Evolutionary conservation across 2,113 vertebrate genomes (phyloP).

Genomic region (Tylochromis polylepis): DNA sequence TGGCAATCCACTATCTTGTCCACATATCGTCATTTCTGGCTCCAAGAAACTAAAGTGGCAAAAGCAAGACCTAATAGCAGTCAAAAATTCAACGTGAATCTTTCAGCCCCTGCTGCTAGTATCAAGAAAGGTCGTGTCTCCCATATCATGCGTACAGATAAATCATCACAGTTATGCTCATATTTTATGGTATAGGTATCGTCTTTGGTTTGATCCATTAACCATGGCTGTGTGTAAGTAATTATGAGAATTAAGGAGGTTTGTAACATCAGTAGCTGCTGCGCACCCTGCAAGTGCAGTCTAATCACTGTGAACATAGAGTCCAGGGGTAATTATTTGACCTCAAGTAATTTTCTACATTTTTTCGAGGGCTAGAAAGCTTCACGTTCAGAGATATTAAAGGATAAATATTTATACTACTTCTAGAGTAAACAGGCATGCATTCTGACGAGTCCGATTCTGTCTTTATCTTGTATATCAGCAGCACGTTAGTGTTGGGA

Average conservation of each 20-base stretch:
- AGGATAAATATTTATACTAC: accelerated
- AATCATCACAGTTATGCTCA: neutral
- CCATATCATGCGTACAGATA: neutral
- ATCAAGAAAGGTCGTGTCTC: neutral
- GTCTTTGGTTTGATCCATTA: neutral
- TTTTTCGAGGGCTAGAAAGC: neutral
- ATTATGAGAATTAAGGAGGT: neutral
- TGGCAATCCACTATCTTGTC: neutral
- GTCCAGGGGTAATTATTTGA: neutral
- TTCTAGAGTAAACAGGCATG: neutral
- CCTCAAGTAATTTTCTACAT: neutral
- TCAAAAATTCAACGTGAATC: accelerated
- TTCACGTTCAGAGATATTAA: neutral
- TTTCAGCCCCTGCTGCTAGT: neutral
- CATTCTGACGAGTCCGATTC: neutral
- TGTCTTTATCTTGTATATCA: neutral
- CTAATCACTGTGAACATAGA: neutral
- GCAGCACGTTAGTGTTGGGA: neutral
- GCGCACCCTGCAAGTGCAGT: neutral
- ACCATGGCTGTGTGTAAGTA: neutral
- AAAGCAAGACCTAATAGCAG: accelerated
- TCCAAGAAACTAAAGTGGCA: neutral
- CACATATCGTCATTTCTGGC: neutral
- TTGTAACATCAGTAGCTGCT: neutral
- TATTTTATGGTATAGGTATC: neutral